Percentiles rank a stretch among this genome's conserved stretches.
phyloP scores from a whole-genome alignment of 2,113 vertebrate genomes.

The Cyanoramphus novaezelandiae region DNA sequence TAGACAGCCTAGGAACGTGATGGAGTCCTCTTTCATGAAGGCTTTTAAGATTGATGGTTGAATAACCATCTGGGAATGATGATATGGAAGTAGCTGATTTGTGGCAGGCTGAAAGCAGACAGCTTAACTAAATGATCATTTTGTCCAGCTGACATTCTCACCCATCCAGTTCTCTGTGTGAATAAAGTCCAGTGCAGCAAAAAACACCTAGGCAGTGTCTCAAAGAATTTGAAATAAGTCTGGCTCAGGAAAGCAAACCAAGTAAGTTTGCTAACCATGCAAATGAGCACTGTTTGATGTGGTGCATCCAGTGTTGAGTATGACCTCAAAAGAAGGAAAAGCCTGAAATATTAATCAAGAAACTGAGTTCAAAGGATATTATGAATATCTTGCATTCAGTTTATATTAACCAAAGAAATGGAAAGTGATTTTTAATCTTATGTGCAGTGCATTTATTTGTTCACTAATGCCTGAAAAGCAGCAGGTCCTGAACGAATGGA shows the following conservation, averaged over 20 bases:
- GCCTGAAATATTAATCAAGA: background rate
- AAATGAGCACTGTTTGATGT: background rate
- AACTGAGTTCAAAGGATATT: background rate
- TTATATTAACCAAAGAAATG: background rate
- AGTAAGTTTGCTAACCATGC: background rate
- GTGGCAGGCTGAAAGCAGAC: background rate
- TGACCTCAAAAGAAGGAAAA: background rate
- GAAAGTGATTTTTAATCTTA: background rate
- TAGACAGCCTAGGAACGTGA: background rate
- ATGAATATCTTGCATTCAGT: background rate
- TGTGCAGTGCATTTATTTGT: background rate
- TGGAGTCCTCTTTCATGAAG: background rate
- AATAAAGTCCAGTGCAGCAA: background rate
- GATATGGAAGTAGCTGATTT: background rate
- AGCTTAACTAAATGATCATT: conserved; percentile 7
- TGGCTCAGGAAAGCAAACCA: background rate
- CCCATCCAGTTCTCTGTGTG: background rate
- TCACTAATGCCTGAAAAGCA: background rate
- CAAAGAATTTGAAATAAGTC: background rate
- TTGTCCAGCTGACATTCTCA: background rate
- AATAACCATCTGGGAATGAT: background rate
- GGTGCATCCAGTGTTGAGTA: background rate
- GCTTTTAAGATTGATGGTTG: background rate
- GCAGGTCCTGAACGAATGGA: background rate
- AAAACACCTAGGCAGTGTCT: background rate